phyloP scores from a whole-genome alignment of 2,797 vertebrate genomes.

The Chelon auratus region DNA sequence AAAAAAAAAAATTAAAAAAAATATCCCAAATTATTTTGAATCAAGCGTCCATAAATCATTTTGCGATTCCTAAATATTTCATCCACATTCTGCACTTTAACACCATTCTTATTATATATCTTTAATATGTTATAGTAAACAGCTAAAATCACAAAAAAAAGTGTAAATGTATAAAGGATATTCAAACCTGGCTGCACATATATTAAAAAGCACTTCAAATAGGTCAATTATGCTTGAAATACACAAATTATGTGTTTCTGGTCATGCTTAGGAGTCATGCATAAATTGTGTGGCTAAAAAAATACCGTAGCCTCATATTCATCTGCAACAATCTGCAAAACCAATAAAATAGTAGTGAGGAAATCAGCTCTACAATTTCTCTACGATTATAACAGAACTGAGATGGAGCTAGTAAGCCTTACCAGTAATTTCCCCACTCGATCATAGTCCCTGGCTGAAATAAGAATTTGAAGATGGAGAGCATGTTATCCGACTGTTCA shows the following conservation, averaged over 20 bases:
- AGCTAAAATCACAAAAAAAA: no score
- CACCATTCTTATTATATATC: no score
- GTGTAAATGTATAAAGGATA: no score
- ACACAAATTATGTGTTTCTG: constrained; percentile 15
- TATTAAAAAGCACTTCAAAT: constrained; percentile 11
- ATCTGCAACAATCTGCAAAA: constrained; percentile 78
- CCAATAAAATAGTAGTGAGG: constrained; percentile 64
- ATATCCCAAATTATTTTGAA: no score
- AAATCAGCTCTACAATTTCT: constrained; percentile 11
- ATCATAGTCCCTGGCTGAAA: constrained; percentile 97
- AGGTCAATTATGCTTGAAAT: constrained; percentile 21
- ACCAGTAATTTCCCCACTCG: constrained; percentile 99
- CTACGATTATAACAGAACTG: not conserved
- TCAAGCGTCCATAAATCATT: no score
- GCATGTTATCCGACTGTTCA: not conserved
- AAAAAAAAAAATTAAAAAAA: no score
- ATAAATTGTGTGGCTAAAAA: constrained; percentile 31
- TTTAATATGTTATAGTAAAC: no score
- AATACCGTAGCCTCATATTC: constrained; percentile 69
- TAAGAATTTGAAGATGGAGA: constrained; percentile 12
- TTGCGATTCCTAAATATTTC: no score
- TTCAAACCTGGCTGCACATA: not conserved
- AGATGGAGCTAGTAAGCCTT: constrained; percentile 51
- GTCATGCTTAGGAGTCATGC: constrained; percentile 61
- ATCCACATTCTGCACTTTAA: no score